Base-by-base conservation (phyloP, 2,888 invertebrate species). In the Artemia sinica region DNA sequence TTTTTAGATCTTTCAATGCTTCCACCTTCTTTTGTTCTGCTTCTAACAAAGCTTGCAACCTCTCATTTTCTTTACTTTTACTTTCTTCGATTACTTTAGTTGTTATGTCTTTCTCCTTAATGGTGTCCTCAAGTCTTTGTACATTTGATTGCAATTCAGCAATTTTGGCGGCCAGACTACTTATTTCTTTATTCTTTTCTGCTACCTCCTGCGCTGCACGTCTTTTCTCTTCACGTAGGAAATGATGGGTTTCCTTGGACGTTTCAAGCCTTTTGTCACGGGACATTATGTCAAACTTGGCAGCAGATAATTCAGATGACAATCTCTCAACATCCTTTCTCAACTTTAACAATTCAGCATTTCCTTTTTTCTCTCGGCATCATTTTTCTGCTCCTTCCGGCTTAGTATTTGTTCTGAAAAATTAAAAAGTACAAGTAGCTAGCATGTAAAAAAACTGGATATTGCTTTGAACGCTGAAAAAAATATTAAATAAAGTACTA, bases 241-340 rank as follows among this genome's bases (percentile, higher is more conserved):
- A 73, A 65, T 65, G 67, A 52, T 69, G 68, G 50, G 41, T 67
- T 65, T 12, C 81, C 72, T 84, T 82, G 0, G 82, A 80, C 4
- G 82, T 79, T 73, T 86, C 85, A 68, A 83, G 78, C 74, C 86
- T 84, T 1, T 86, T 78, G 49, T 81, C 77, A 2, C 41, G 41
- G 41, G 41, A 41, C 41, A 41, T 81, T 72, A 84, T 83, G 73
- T 86, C 86, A 66, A 84, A 77, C 73, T 83, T 80, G 0, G 82
- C 80, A 73, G 86, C 84, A 1, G 83, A 81, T 0, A 86, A 74
- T 73, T 86, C 84, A 72, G 84, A 85, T 74, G 41, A 41, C 41
- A 41, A 41, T 41, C 6, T 41, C 6, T 41, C 41, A 41, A 41
- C 41, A 41, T 41, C 41, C 41, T 41, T 41, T 41, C 41, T 41